Evolutionary conservation across 2,797 vertebrate genomes (phyloP).

Genomic region (Fistularia tabacaria): DNA sequence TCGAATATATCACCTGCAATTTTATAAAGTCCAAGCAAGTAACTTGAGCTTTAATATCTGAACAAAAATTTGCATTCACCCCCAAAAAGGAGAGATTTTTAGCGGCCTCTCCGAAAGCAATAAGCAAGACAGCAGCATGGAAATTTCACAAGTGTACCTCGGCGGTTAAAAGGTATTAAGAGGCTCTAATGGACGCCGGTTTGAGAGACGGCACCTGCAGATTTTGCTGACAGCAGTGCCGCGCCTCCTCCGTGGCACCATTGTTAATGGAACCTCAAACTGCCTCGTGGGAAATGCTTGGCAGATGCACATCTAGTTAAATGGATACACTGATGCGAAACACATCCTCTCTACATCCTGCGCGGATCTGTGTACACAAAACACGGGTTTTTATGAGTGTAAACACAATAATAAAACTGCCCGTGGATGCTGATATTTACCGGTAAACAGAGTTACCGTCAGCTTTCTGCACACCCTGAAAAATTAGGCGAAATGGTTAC

Average conservation of each 20-base stretch:
- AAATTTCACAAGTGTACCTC: slow-evolving; percentile 27
- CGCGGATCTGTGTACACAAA: slow-evolving; percentile 37
- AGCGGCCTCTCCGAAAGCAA: slow-evolving; percentile 20
- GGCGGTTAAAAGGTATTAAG: slow-evolving; percentile 26
- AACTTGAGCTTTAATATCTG: neutral
- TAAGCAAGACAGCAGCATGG: slow-evolving; percentile 17
- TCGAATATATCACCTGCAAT: too few species aligned
- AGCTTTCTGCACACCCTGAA: too few species aligned
- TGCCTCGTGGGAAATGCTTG: slow-evolving; percentile 62
- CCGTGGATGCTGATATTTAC: slow-evolving; percentile 4
- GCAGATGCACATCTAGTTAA: slow-evolving; percentile 62
- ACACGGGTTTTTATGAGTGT: slow-evolving; percentile 18
- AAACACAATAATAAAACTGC: slow-evolving; percentile 13
- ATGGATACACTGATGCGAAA: slow-evolving; percentile 44
- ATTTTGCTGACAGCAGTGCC: slow-evolving; percentile 62
- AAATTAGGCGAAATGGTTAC: neutral
- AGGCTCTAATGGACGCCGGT: slow-evolving; percentile 49
- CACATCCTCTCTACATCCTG: slow-evolving; percentile 47
- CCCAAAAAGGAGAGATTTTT: neutral
- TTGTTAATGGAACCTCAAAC: slow-evolving; percentile 68
- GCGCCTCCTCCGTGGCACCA: slow-evolving; percentile 51
- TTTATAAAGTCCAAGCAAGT: too few species aligned
- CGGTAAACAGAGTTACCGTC: too few species aligned
- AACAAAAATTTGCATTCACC: slow-evolving; percentile 7
- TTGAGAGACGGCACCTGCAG: slow-evolving; percentile 49